Conservation (phyloP, 2,797 vertebrate species). For the Acanthurus leucopareius region DNA sequence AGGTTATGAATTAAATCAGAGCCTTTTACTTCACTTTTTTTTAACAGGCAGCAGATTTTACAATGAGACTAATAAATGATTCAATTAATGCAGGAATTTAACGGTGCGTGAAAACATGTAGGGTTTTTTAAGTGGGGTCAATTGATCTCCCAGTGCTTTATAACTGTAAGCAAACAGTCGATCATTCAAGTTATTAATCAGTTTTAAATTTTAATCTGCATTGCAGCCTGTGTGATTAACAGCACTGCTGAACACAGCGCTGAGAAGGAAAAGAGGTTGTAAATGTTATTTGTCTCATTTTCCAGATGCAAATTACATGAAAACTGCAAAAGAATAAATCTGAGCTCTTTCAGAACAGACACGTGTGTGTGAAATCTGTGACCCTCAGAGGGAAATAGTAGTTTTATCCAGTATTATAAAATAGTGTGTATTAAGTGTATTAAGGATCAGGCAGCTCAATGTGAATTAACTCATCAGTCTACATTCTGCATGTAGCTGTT, state of each 20-base stretch:
- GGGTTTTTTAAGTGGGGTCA: not conserved
- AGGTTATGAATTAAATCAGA: not conserved
- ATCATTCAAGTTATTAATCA: conserved; percentile 11
- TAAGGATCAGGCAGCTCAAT: too few species aligned
- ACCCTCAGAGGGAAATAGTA: not conserved
- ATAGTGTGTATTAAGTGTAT: too few species aligned
- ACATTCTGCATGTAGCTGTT: too few species aligned
- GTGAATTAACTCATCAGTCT: not conserved
- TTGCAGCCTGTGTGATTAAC: too few species aligned
- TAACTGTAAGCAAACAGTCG: conserved; percentile 8
- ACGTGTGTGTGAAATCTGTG: not conserved
- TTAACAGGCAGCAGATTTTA: not conserved
- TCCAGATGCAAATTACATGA: not conserved
- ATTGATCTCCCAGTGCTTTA: not conserved
- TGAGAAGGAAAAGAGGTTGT: not conserved
- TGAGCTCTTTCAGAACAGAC: not conserved
- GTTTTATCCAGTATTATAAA: too few species aligned
- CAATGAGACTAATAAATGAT: not conserved
- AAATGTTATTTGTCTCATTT: not conserved
- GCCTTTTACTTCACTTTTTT: not conserved
- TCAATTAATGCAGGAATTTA: not conserved
- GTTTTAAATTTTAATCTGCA: not conserved
- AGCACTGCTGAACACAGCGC: not conserved
- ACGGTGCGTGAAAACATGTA: not conserved
- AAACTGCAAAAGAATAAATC: not conserved